Evolutionary conservation across 2,888 invertebrate genomes (phyloP), one percentile per base, ranked within the genome.

Genomic region (Amphiduros pacificus): DNA sequence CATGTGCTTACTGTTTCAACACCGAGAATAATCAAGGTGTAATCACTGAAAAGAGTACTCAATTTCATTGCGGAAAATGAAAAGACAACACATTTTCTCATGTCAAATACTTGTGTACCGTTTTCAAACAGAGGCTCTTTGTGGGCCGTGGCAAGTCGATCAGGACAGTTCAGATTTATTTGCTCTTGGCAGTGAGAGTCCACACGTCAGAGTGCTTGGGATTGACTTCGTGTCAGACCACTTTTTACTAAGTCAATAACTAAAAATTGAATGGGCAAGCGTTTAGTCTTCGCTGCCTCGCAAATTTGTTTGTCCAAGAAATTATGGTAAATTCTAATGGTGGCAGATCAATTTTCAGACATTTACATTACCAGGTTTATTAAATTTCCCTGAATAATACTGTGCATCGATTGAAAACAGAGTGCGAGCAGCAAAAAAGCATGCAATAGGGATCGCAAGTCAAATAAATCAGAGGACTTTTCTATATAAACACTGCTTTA

Each of bases 281-380:
- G n/a, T n/a, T n/a, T n/a, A n/a, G n/a, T n/a, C n/a, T 44, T 44
- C 44, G 20, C 22, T 20, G 22, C n/a, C 44, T 44, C 22, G 44
- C 44, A 44, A 44, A 44, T 51, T 51, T 51, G 51, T 51, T 51
- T 51, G 51, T 24, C 9, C 51, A 27, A 51, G 51, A 51, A 51
- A 51, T 51, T 51, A 51, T 51, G 28, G 24, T 27, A 51, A 51
- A 51, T 51, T 44, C 44, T n/a, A 44, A 44, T n/a, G 44, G n/a
- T 22, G n/a, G 44, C 36, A 44, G 44, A 44, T 44, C 44, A 44
- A 44, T 44, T 44, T 44, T 44, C 44, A 6, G n/a, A 22, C 20
- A 22, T 22, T 44, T 20, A 44, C 44, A n/a, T 44, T n/a, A n/a
- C 20, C 20, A 22, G 22, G 44, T 44, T 44, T 44, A 44, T 44